These are phyloP conservation scores for Gymnocheta viridis DNA, from an alignment of 2,888 invertebrate species.

Conservation along the genomic window DNA sequence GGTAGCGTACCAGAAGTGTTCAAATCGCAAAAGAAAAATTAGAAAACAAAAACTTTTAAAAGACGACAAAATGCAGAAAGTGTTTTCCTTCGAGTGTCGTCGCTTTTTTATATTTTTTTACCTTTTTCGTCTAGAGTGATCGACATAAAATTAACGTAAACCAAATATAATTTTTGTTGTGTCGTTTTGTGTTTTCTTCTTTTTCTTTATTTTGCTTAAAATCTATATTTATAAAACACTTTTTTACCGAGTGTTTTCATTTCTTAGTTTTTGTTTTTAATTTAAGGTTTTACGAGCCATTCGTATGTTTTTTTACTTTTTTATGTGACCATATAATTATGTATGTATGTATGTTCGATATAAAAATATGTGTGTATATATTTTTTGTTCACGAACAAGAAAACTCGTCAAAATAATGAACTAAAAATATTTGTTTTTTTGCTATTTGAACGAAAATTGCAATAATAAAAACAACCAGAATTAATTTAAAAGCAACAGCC, in stretches of 20 bases:
- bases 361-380: constrained; percentile 10
- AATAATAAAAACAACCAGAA: constrained; percentile 30
- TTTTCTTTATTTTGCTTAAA: constrained; percentile 66
- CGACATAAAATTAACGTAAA: constrained; percentile 67
- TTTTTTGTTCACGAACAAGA: constrained; percentile 32
- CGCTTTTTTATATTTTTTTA: constrained; percentile 2
- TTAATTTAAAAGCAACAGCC: constrained; percentile 58
- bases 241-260: constrained; percentile 68
- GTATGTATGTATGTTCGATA: constrained; percentile 60
- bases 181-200: constrained; percentile 71
- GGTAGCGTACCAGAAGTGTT: neutral
- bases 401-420: constrained; percentile 48
- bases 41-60: constrained; percentile 38
- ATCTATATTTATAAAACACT: constrained; percentile 69
- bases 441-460: constrained; percentile 55
- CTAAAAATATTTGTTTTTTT: constrained; percentile 41
- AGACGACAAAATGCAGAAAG: constrained; percentile 57
- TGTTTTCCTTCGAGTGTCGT: constrained; percentile 44
- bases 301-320: constrained; percentile 51
- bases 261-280: constrained; percentile 33
- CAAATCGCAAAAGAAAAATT: neutral
- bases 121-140: constrained; percentile 56
- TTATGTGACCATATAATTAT: constrained; percentile 66
- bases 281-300: constrained; percentile 54
- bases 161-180: constrained; percentile 40